Conservation (phyloP, 1,140 invertebrate genomes). For the Philopotamus ludificatus region DNA sequence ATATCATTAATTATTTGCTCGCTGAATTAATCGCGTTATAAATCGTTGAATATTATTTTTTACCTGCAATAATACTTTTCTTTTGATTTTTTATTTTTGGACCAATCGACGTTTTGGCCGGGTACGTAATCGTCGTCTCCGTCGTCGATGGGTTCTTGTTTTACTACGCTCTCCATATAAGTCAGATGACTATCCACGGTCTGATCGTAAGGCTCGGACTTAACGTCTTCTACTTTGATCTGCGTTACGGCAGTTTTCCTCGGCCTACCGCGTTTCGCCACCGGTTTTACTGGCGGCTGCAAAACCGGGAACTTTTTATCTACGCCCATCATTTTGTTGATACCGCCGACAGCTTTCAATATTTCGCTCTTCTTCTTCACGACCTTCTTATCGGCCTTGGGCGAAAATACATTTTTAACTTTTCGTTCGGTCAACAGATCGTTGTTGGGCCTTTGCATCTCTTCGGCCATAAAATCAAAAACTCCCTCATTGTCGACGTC, state of each 20-base stretch:
- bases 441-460: neutral
- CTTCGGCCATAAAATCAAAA: constrained; percentile 22
- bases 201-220: constrained; percentile 4
- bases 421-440: constrained; percentile 11
- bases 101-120: constrained; percentile 21
- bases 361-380: constrained; percentile 12
- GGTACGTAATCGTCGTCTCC: constrained; percentile 30
- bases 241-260: constrained; percentile 1
- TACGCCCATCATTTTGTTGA: constrained; percentile 3
- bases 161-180: constrained; percentile 17
- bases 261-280: constrained; percentile 18
- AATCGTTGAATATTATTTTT: neutral
- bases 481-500: constrained; percentile 33
- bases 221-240: constrained; percentile 8
- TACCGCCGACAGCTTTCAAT: constrained; percentile 11
- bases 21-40: neutral
- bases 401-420: neutral
- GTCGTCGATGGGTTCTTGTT: constrained; percentile 15
- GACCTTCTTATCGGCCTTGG: neutral
- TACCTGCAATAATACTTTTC: constrained; percentile 22
- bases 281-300: neutral
- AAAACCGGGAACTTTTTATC: constrained; percentile 3
- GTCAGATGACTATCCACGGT: constrained; percentile 7
- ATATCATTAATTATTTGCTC: neutral
- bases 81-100: constrained; percentile 18